Evolutionary conservation across 2,797 vertebrate genomes (phyloP), one percentile per base, ranked within the genome.

Genomic region (Mionectes olivaceus): DNA sequence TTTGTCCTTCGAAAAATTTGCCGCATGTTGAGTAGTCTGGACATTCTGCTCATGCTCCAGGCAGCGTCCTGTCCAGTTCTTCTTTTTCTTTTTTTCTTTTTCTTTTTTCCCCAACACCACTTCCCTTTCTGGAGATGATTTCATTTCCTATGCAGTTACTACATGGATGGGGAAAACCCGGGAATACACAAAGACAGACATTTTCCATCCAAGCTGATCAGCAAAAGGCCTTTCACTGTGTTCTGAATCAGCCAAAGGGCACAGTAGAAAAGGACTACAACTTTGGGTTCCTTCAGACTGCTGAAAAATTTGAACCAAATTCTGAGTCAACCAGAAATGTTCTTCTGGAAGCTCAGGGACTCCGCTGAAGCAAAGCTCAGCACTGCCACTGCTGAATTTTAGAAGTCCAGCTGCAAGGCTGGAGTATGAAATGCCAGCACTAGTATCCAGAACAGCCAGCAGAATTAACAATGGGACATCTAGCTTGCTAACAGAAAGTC

Each of bases 61-160:
- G 59, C 82, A 67, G 59, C 49, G 60, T 84, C 44, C 67, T 91
- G 87, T n/a, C 53, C 1, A 0, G 27, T 74, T 79, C 18, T 76
- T 49, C 14, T 22, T 71, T 52, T 32, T 76, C 11, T 47, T 30
- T 13, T 55, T 14, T 71, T 44, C 27, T 57, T 33, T 46, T 41
- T 9, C 18, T 74, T 43, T 35, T 64, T 30, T 30, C 24, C 5
- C 32, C 52, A 43, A 5, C 52, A 23, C 33, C 77, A 63, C 77
- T 97, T 97, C 95, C 77, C 60, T 69, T 89, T 94, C 33, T 67
- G 64, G 24, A 30, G 77, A n/a, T 97, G n/a, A 95, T 30, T 90
- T 95, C 33, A 96, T 77, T 94, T 95, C 89, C 85, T 82, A 32
- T 32, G 37, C 49, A 79, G 23, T 94, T 81, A 65, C 30, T 49